A percentile compares a stretch with the other conserved stretches of the same genome.
phyloP scores from a whole-genome alignment of 2,113 vertebrate genomes.

The Maccullochella peelii region DNA sequence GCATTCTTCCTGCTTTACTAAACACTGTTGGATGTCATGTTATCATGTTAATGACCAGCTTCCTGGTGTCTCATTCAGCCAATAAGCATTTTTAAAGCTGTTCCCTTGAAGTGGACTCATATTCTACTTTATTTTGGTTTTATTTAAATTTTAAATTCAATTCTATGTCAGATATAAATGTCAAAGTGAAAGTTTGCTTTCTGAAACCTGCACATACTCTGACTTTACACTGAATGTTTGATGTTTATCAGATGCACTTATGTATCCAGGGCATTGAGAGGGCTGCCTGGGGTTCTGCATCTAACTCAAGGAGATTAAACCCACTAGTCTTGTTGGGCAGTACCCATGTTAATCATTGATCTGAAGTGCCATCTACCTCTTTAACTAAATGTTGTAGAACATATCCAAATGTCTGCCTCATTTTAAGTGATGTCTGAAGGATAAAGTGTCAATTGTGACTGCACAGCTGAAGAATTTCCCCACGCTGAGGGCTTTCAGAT shows the following conservation, averaged over 20 bases:
- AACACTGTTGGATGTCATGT: not conserved
- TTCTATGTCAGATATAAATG: not conserved
- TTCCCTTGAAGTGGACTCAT: not conserved
- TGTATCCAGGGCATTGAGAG: not conserved
- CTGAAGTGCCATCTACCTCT: not conserved
- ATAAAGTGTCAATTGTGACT: slow-evolving; percentile 8
- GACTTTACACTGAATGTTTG: not conserved
- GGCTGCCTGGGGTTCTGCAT: not conserved
- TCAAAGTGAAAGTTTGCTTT: not conserved
- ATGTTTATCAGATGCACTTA: slow-evolving; percentile 3
- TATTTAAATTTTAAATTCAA: not conserved
- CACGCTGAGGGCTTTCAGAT: not conserved
- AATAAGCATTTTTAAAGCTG: not conserved
- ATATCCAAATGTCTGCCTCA: not conserved
- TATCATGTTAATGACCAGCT: not conserved
- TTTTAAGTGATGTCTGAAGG: not conserved
- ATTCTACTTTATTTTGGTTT: not conserved
- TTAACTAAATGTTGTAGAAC: not conserved
- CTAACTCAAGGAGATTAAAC: not conserved
- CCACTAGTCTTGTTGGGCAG: no score
- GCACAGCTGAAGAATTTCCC: not conserved
- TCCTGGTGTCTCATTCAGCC: not conserved
- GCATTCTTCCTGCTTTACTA: not conserved
- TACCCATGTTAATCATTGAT: not conserved
- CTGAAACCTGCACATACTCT: not conserved